Evolutionary conservation across 2,888 invertebrate genomes (phyloP).

Genomic region (Tenthredo amoena): DNA sequence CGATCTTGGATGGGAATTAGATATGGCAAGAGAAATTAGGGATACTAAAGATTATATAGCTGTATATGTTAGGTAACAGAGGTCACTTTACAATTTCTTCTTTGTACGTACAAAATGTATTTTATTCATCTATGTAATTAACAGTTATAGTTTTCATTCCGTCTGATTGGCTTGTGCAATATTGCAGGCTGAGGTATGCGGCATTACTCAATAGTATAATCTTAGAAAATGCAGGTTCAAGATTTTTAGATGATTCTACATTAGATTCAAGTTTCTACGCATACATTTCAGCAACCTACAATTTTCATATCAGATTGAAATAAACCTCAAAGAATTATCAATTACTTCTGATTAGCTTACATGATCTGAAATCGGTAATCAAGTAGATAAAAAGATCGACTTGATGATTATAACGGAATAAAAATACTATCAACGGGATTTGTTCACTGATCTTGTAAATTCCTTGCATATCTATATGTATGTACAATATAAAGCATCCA

Average conservation of each 20-base stretch:
- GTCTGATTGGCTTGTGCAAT: too few species aligned
- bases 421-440: not conserved
- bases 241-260: too few species aligned
- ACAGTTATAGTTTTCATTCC: too few species aligned
- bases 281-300: not conserved
- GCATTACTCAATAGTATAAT: too few species aligned
- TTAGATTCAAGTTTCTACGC: too few species aligned
- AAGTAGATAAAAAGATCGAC: not conserved
- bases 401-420: not conserved
- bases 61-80: conserved; percentile 78
- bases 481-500: conserved; percentile 16
- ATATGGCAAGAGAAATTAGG: conserved; percentile 81
- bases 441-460: not conserved
- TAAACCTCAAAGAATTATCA: too few species aligned
- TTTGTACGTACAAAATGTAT: not conserved
- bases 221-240: too few species aligned
- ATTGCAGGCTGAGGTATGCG: too few species aligned
- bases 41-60: conserved; percentile 84
- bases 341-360: too few species aligned
- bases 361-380: not conserved
- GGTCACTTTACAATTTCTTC: not conserved
- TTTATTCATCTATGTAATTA: not conserved
- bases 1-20: conserved; percentile 80
- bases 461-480: not conserved
- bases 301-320: not conserved